Evolutionary conservation across 2,888 invertebrate species (phyloP).

Genomic region (Platycheirus rosarum): DNA sequence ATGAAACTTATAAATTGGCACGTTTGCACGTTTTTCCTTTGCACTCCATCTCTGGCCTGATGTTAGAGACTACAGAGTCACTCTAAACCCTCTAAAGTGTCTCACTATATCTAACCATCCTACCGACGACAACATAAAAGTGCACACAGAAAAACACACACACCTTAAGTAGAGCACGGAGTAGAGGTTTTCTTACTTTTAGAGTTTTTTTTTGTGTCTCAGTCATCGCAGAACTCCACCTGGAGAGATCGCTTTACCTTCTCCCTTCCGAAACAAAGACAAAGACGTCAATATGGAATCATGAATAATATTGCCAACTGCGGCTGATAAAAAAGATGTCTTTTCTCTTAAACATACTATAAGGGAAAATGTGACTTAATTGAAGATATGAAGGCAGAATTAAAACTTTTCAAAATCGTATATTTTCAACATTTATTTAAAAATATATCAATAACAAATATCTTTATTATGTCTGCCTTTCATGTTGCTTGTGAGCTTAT

Average conservation of each 20-base stretch:
- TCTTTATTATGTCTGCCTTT: too few relatives aligned
- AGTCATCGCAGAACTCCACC: constrained; percentile 48
- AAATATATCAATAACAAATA: too few relatives aligned
- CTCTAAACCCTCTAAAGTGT: constrained; percentile 41
- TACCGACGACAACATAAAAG: constrained; percentile 27
- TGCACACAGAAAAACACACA: constrained; percentile 43
- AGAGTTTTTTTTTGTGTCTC: constrained; percentile 16
- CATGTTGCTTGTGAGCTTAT: too few relatives aligned
- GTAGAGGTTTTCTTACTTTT: constrained; percentile 16
- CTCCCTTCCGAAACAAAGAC: constrained; percentile 30
- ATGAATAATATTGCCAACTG: not conserved
- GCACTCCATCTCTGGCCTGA: constrained; percentile 5
- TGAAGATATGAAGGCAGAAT: too few relatives aligned
- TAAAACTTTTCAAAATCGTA: too few relatives aligned
- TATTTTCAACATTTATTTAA: too few relatives aligned
- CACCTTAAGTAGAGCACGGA: constrained; percentile 67
- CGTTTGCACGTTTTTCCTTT: constrained; percentile 67
- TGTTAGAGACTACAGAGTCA: not conserved
- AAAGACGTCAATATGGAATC: constrained; percentile 6
- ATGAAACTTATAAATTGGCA: constrained; percentile 71
- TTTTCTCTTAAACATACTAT: too few relatives aligned
- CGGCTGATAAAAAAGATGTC: not conserved
- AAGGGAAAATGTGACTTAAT: too few relatives aligned
- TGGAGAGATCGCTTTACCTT: constrained; percentile 42
- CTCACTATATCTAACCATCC: constrained; percentile 29